phyloP scores from a whole-genome alignment of 1,140 invertebrate genomes.

The Druon quercuslanigerum region DNA sequence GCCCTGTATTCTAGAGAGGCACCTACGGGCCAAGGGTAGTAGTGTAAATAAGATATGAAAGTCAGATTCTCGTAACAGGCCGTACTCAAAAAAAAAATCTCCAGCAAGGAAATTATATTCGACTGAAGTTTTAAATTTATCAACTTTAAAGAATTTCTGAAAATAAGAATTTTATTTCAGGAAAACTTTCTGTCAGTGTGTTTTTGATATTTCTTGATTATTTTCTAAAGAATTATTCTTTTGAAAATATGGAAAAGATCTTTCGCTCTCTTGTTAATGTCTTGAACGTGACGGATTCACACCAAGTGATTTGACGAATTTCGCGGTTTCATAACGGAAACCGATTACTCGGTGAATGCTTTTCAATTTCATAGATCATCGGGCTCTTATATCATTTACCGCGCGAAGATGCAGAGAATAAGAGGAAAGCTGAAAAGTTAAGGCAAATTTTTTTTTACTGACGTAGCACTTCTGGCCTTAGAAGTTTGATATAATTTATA shows the following conservation, averaged over 20 bases:
- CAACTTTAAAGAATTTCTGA: no score
- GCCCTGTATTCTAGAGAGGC: no score
- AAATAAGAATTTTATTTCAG: no score
- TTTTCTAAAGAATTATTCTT: neutral
- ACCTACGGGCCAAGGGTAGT: no score
- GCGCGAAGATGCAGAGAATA: slow-evolving; percentile 16
- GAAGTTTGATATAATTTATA: neutral
- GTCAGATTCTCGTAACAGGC: no score
- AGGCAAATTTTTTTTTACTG: neutral
- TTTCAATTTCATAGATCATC: slow-evolving; percentile 40
- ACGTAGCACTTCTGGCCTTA: neutral
- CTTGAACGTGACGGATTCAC: slow-evolving; percentile 22
- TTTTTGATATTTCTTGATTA: no score
- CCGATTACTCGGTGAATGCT: slow-evolving; percentile 32
- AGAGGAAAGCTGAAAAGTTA: slow-evolving; percentile 9
- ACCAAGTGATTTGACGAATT: slow-evolving; percentile 29
- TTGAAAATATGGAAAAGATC: neutral
- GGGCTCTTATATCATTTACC: slow-evolving; percentile 34
- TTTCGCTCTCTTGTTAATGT: slow-evolving; percentile 24
- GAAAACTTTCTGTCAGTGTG: no score
- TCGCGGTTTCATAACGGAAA: slow-evolving; percentile 30
- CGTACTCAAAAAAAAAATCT: no score
- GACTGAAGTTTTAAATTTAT: no score
- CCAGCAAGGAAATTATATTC: no score
- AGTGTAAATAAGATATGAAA: no score